A percentile compares a stretch with the other conserved stretches of the same genome.
Conservation (phyloP, 2,797 vertebrate species). For the Lepus townsendii region DNA sequence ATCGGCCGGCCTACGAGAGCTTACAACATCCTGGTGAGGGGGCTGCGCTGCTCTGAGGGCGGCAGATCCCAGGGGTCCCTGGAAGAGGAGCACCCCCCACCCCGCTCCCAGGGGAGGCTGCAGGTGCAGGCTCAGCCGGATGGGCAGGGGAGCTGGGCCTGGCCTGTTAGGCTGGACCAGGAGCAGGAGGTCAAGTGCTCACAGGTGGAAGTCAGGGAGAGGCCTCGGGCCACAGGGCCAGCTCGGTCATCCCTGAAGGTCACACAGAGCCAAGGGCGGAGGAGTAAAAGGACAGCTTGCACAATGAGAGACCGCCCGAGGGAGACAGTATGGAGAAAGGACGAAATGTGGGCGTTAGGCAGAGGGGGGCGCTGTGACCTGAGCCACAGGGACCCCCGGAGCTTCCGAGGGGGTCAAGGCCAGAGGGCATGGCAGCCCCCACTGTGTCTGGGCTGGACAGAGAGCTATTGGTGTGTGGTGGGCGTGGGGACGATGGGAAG, state of each 20-base stretch:
- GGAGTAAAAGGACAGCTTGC: too few relatives aligned
- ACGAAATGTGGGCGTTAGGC: neutral
- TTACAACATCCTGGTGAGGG: too few relatives aligned
- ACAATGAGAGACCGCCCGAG: neutral
- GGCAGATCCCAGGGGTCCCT: too few relatives aligned
- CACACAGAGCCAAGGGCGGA: fast-evolving
- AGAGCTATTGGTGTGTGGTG: too few relatives aligned
- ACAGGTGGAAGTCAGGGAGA: neutral
- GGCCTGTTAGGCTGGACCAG: neutral
- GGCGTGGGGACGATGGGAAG: neutral
- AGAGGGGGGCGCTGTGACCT: neutral
- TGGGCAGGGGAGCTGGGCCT: neutral
- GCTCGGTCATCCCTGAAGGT: too few relatives aligned
- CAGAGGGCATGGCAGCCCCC: neutral
- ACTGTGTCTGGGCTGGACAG: too few relatives aligned
- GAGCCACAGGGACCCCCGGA: neutral
- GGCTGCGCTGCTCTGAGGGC: too few relatives aligned
- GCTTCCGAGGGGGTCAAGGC: neutral
- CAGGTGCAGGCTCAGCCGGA: too few relatives aligned
- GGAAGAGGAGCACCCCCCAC: too few relatives aligned
- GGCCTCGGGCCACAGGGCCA: too few relatives aligned
- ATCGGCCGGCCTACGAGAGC: too few relatives aligned
- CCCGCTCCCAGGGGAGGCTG: too few relatives aligned
- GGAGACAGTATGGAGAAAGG: neutral
- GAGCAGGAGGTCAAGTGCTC: neutral